Evolutionary conservation across 2,113 vertebrate genomes (phyloP), one percentile per base, ranked within the genome.

Genomic region (Brachionichthys hirsutus): DNA sequence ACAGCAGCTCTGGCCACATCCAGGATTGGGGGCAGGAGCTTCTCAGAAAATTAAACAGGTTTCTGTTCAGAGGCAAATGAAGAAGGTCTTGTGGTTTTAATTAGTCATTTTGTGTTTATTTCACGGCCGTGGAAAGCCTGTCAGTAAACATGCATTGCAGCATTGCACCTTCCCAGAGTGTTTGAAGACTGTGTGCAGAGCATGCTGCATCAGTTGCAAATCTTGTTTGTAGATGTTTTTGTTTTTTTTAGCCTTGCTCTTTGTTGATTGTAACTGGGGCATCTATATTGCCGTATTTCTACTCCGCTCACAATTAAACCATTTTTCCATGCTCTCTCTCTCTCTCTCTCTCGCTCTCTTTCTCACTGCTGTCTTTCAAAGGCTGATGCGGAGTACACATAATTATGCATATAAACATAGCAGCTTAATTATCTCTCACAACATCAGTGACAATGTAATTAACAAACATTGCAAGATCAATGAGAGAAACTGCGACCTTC

Each of bases 321-420:
- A 78, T 83, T 83, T 84, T 82, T 80, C 12, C 36, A 4, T 30
- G 4, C 24, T 30, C 24, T 30, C 24, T 45, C 58, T 54, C 46
- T 48, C 52, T 53, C 68, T 48, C 56, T 70, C 73, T 58, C 62
- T 62, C 74, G 53, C 58, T 68, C 70, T 65, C 67, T 70, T 80
- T 73, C 83, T 88, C 78, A 40, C 89, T 70, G 80, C 89, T 94
- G 90, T 94, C 85, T 92, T 93, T 91, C 90, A 92, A 94, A 97
- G 92, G 93, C 94, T 94, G 94, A 94, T 94, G 92, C 92, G 92
- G 84, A 88, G 93, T 93, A 78, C 94, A 94, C 96, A 94, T 98
- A 98, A 98, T 98, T 98, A 98, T 98, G 95, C 97, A 97, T 98
- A 98, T 98, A 98, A 98, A 98, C 97, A 98, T 96, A 98, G 96